These are phyloP conservation scores for Athene cunicularia DNA, from an alignment of 2,113 vertebrate species.

Conservation along the genomic window DNA sequence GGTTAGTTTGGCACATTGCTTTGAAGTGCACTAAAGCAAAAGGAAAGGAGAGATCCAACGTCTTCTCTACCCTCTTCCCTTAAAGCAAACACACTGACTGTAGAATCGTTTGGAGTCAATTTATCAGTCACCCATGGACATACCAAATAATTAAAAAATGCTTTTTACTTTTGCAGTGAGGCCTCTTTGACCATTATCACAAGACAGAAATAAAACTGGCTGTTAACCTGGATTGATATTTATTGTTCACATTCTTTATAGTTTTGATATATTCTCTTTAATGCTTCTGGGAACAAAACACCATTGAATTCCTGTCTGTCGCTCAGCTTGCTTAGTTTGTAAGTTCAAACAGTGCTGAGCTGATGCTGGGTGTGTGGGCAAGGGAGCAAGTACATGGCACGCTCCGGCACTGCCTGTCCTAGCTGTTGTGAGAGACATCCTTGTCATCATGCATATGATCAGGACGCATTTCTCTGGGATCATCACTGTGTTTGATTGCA, in stretches of 20 bases:
- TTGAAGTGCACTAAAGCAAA: not conserved
- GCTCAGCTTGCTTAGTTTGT: not conserved
- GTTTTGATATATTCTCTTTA: not conserved
- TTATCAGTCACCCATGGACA: not conserved
- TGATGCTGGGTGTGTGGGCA: fast-evolving
- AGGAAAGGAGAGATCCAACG: not conserved
- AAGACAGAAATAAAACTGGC: not conserved
- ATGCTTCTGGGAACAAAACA: not conserved
- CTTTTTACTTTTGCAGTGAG: not conserved
- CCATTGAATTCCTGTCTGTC: not conserved
- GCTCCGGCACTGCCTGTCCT: not conserved
- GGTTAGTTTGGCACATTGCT: not conserved
- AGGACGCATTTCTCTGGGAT: fast-evolving
- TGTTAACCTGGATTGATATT: not conserved
- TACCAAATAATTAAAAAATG: not conserved
- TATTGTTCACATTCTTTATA: not conserved
- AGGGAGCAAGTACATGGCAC: not conserved
- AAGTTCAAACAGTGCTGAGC: not conserved
- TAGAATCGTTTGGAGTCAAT: not conserved
- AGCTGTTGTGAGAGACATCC: not conserved
- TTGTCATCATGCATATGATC: fast-evolving
- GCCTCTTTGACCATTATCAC: not conserved
- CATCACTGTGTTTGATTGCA: not conserved
- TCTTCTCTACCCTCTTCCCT: not conserved
- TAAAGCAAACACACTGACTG: not conserved